phyloP scores from a whole-genome alignment of 2,797 vertebrate genomes.

The Takifugu rubripes region DNA sequence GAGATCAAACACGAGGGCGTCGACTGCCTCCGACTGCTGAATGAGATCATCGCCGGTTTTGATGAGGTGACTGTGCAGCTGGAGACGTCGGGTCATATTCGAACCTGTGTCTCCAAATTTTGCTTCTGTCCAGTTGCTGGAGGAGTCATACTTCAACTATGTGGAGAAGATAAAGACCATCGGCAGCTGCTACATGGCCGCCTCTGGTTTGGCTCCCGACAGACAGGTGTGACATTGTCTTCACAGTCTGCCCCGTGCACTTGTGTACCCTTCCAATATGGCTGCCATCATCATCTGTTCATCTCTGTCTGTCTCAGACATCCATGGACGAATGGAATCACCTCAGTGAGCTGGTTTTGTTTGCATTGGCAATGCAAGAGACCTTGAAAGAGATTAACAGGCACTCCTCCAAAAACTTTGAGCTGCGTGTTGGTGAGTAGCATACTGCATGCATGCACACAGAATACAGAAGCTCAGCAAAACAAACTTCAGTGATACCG shows the following conservation, averaged over 20 bases:
- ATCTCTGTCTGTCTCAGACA: constrained; percentile 28
- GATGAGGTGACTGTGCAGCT: constrained; percentile 67
- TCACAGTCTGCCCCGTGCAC: neutral
- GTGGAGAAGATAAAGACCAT: constrained; percentile 83
- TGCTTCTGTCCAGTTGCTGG: constrained; percentile 62
- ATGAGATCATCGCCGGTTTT: constrained; percentile 79
- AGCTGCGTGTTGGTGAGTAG: constrained; percentile 75
- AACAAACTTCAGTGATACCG: neutral
- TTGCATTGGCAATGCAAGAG: constrained; percentile 78
- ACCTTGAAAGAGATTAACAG: constrained; percentile 75
- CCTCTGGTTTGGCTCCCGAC: constrained; percentile 76
- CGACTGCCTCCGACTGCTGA: constrained; percentile 75
- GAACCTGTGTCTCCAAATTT: constrained; percentile 4
- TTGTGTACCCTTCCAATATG: neutral
- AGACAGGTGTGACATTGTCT: constrained; percentile 49
- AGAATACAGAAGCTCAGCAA: neutral
- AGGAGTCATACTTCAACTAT: constrained; percentile 75
- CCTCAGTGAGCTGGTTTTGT: constrained; percentile 77
- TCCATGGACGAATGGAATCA: constrained; percentile 73
- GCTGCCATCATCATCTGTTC: neutral
- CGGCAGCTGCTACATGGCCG: constrained; percentile 80
- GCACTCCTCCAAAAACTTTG: constrained; percentile 68
- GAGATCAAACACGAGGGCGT: constrained; percentile 77
- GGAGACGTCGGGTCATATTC: neutral
- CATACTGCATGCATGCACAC: constrained; percentile 16